Evolutionary conservation across 2,113 vertebrate genomes (phyloP), one percentile per base, ranked within the genome.

Genomic region (Ifrita kowaldi): DNA sequence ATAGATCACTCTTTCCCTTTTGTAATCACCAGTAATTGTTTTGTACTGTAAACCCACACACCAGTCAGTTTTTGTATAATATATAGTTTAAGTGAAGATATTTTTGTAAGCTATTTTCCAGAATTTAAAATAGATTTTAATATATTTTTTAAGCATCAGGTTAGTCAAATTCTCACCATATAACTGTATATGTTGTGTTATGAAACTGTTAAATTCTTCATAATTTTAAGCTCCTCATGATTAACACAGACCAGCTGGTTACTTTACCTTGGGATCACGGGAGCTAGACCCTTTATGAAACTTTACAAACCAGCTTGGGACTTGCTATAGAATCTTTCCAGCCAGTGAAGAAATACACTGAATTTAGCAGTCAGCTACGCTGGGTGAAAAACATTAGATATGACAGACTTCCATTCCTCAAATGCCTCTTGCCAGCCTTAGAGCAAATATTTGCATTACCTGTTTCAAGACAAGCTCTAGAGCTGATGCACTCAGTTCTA

Each of bases 101-200:
- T 83, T 76, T 90, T 78, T 75, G 67, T 97, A 93, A 96, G 57
- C 87, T 84, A n/a, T 93, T 91, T 87, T 96, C 89, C 75, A 68
- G 76, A 86, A 63, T 84, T 94, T 90, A 84, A 91, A 89, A 74
- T 53, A 80, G 80, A 94, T 96, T 96, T 96, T 96, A 96, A 95
- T 97, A 97, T 96, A 96, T 97, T 97, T 97, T 97, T 95, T 67
- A 97, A 92, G 59, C 96, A 97, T 97, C 83, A 53, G 53, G 16
- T 95, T 96, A 87, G 76, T 78, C 79, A 90, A 83, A 84, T 92
- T 83, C 62, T 96, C 90, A 84, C 85, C 60, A 6, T 89, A 28
- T 77, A 86, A 90, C 44, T 84, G 13, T 90, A 23, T 75, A 27
- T 63, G 73, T 97, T 96, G 73, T 80, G 85, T 96, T 92, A 63